These are phyloP conservation scores for Crocallis elinguaria DNA, from an alignment of 2,888 invertebrate species.

Conservation along the genomic window DNA sequence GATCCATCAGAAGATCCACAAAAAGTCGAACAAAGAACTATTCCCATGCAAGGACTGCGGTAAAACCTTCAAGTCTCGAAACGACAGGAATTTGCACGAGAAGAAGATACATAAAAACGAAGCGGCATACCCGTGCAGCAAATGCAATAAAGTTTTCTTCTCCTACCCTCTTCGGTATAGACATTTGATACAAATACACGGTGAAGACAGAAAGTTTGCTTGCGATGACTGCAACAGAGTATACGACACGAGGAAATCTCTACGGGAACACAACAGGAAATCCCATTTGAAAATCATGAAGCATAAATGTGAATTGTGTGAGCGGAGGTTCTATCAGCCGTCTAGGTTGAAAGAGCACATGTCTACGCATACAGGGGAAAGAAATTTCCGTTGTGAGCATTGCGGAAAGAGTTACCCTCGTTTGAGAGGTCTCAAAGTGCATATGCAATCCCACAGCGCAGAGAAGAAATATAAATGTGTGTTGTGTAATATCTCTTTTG, in stretches of 20 bases:
- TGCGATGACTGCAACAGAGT: conserved; percentile 73
- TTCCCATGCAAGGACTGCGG: conserved; percentile 80
- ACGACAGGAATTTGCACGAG: conserved; percentile 67
- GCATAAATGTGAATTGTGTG: conserved; percentile 74
- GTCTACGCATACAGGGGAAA: conserved; percentile 81
- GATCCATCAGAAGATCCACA: conserved; percentile 72
- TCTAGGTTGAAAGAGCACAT: conserved; percentile 76
- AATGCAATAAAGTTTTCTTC: conserved; percentile 70
- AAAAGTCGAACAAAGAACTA: conserved; percentile 71
- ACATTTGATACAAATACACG: conserved; percentile 72
- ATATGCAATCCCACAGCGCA: conserved; percentile 80
- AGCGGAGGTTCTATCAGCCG: conserved; percentile 74
- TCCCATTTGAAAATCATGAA: conserved; percentile 70
- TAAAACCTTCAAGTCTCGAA: conserved; percentile 71
- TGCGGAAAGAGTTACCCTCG: conserved; percentile 86
- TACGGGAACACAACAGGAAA: conserved; percentile 69
- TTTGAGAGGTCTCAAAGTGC: conserved; percentile 83
- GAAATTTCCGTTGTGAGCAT: conserved; percentile 81
- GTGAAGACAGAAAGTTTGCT: conserved; percentile 68
- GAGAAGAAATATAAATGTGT: conserved; percentile 83
- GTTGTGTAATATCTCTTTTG: conserved; percentile 80
- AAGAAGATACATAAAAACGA: conserved; percentile 74
- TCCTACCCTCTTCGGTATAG: conserved; percentile 67
- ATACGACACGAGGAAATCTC: conserved; percentile 68
- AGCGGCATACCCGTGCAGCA: conserved; percentile 70